phyloP scores from a whole-genome alignment of 37 sponge, comb jelly and placozoan species.

The Beroe ovata region DNA sequence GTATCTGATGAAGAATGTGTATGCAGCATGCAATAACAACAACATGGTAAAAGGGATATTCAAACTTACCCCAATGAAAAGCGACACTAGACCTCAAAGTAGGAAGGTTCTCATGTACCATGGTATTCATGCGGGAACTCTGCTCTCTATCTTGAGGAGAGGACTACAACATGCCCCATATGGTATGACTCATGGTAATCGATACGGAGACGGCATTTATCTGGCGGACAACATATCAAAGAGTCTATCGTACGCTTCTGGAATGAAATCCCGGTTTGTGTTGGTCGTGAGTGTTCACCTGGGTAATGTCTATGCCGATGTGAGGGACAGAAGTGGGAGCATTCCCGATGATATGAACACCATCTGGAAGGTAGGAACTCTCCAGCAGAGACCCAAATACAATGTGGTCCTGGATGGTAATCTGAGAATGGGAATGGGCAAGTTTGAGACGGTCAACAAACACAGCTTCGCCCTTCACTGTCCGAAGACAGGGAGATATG shows the following conservation, averaged over 20 bases:
- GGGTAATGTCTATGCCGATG: neutral
- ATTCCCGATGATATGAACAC: neutral
- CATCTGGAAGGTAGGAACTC: neutral
- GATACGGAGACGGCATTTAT: constrained; percentile 23
- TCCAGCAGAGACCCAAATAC: neutral
- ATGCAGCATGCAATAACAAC: neutral
- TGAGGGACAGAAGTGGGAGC: neutral
- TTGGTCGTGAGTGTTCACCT: neutral
- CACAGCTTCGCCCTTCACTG: neutral
- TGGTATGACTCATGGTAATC: neutral
- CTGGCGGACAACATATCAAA: neutral
- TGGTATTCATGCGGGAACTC: neutral
- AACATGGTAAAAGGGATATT: neutral
- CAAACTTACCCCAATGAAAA: neutral
- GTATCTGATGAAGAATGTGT: neutral
- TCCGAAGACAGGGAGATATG: neutral
- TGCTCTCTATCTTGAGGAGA: constrained; percentile 16
- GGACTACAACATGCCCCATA: neutral
- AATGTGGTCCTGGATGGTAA: neutral
- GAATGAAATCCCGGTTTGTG: neutral
- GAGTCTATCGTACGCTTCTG: neutral
- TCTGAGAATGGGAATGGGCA: neutral
- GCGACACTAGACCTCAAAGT: neutral
- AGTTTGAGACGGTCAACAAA: neutral
- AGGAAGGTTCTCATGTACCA: constrained; percentile 7